A percentile compares a stretch with the other conserved stretches of the same genome.
phyloP scores from a whole-genome alignment of 2,113 vertebrate genomes.

The Mastomys natalensis region DNA sequence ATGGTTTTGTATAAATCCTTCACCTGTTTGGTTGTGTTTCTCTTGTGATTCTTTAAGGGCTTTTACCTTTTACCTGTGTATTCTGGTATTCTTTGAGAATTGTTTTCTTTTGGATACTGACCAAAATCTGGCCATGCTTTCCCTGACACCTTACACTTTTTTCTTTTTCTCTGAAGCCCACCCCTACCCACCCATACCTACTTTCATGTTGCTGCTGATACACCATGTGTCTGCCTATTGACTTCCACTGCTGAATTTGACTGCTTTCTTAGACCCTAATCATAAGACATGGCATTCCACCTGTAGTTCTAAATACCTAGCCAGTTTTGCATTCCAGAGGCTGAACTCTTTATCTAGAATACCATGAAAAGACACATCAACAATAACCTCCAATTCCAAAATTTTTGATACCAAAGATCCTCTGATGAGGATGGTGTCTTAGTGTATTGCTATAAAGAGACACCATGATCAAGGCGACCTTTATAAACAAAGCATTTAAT shows the following conservation, averaged over 20 bases:
- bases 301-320: not conserved
- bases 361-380: not conserved
- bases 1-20: no score
- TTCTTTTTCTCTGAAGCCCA: not conserved
- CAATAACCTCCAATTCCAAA: not conserved
- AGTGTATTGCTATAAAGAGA: not conserved
- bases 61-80: no score
- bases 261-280: not conserved
- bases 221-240: not conserved
- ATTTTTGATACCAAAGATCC: not conserved
- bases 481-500: not conserved
- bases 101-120: not conserved
- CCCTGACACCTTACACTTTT: not conserved
- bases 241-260: not conserved
- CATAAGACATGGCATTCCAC: not conserved
- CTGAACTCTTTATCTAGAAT: not conserved
- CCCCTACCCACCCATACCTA: no score
- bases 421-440: not conserved
- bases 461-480: no score
- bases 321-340: not conserved
- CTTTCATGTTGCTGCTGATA: not conserved
- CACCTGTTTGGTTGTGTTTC: no score
- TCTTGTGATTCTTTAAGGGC: no score
- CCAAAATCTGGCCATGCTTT: not conserved
- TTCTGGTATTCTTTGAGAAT: no score